Base-by-base conservation (phyloP, 1,140 invertebrate genomes). In the Augochlora pura region DNA sequence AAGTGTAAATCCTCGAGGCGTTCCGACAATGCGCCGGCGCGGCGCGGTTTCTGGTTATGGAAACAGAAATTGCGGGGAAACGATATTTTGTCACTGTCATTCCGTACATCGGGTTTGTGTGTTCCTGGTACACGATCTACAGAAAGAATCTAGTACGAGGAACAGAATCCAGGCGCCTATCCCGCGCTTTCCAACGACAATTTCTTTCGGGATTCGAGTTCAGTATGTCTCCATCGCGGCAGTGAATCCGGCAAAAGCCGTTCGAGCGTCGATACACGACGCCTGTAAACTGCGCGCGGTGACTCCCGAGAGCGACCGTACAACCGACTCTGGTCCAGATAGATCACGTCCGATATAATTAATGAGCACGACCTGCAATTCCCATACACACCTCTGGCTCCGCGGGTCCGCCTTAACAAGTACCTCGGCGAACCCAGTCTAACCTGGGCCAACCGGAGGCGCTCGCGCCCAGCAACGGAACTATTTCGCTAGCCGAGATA, bases 261-360 rank as follows among this genome's bases (percentile, higher is more conserved):
- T 68, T 52, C 64, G 63, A 73, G 49, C 67, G 68, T 49, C 81
- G 77, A 65, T 73, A 62, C 78, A 76, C 79, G 62, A 63, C 64
- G 38, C 38, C 68, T 73, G 38, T 42, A 27, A 14, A 69, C 39
- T 62, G 64, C 74, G 70, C 82, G 39, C 66, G 81, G 77, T 81
- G 83, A 84, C 85, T 73, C 82, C 80, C 68, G 52, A 66, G 54
- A 66, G 54, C 82, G 25, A 68, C 63, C 73, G 75, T 81, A 81
- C 72, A 84, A 74, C 62, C 66, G 62, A 46, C 73, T 54, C 77
- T 90, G 88, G 87, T 89, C 89, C 89, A 88, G 85, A 91, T 91
- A 91, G 89, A 91, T 91, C 88, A 88, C 85, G 83, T 87, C 80
- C 81, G 86, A 90, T 90, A 90, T 89, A 91, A 91, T 90, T 91